These are phyloP conservation scores for Tachina fera DNA, from an alignment of 2,888 invertebrate genomes.

Conservation along the genomic window DNA sequence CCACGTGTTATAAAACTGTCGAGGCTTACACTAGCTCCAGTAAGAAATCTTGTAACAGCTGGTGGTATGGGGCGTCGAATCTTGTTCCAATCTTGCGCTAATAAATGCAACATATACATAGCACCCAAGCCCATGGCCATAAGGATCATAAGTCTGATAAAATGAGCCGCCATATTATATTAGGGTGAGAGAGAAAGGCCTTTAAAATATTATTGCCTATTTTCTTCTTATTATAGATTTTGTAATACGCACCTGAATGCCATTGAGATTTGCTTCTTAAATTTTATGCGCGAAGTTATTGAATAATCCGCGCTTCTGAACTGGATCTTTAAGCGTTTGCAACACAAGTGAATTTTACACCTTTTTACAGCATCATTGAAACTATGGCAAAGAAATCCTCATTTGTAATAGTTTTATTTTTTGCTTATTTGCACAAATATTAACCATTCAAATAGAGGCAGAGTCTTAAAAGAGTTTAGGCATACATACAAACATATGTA, in stretches of 20 bases:
- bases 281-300: background rate
- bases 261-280: conserved; percentile 41
- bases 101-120: conserved; percentile 83
- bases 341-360: conserved; percentile 63
- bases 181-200: conserved; percentile 2
- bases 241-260: conserved; percentile 57
- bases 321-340: conserved; percentile 69
- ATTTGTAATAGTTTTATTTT: conserved; percentile 23
- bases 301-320: conserved; percentile 57
- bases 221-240: background rate
- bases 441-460: conserved; percentile 7
- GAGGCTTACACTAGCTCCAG: conserved; percentile 75
- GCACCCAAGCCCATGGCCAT: conserved; percentile 83
- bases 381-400: conserved; percentile 56
- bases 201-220: conserved; percentile 23
- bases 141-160: conserved; percentile 78
- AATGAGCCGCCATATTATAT: conserved; percentile 60
- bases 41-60: conserved; percentile 74
- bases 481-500: too few species aligned
- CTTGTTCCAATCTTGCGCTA: conserved; percentile 84
- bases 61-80: conserved; percentile 81
- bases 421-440: background rate
- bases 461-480: conserved; percentile 37
- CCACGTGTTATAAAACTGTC: conserved; percentile 74
- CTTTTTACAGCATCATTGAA: conserved; percentile 60